Evolutionary conservation across 1,140 invertebrate genomes (phyloP).

Genomic region (Magallana angulata): DNA sequence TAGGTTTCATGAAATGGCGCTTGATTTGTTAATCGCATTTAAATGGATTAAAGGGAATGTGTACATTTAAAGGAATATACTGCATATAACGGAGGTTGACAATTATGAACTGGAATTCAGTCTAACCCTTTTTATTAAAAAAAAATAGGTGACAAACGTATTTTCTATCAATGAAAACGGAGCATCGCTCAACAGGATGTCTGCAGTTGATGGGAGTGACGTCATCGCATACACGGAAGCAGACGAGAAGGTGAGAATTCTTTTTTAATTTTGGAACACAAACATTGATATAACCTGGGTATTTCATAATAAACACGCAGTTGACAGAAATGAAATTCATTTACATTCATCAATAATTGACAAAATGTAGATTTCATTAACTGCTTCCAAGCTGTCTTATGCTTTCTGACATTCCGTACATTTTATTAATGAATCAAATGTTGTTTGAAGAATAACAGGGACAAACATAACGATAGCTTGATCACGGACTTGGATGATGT

Average conservation of each 20-base stretch:
- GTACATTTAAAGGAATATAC: slow-evolving; percentile 12
- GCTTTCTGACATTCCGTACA: neutral
- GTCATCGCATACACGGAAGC: neutral
- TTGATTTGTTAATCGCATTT: slow-evolving; percentile 9
- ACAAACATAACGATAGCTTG: neutral
- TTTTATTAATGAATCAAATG: neutral
- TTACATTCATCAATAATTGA: neutral
- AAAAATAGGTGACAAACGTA: neutral
- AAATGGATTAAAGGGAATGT: neutral
- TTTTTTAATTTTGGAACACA: neutral
- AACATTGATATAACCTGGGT: neutral
- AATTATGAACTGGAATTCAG: neutral
- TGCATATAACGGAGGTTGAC: neutral
- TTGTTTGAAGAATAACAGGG: neutral
- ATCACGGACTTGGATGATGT: slow-evolving; percentile 7
- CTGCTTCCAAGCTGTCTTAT: neutral
- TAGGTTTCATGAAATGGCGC: neutral
- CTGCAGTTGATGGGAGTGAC: neutral
- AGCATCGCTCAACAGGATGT: neutral
- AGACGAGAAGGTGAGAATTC: neutral
- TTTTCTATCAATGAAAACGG: slow-evolving; percentile 11
- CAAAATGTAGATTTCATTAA: neutral
- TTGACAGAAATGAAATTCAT: neutral
- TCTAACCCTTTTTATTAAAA: neutral
- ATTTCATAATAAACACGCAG: neutral